A percentile compares a stretch with the other conserved stretches of the same genome.
phyloP scores from a whole-genome alignment of 2,113 vertebrate species.

The Tupaia tana region DNA sequence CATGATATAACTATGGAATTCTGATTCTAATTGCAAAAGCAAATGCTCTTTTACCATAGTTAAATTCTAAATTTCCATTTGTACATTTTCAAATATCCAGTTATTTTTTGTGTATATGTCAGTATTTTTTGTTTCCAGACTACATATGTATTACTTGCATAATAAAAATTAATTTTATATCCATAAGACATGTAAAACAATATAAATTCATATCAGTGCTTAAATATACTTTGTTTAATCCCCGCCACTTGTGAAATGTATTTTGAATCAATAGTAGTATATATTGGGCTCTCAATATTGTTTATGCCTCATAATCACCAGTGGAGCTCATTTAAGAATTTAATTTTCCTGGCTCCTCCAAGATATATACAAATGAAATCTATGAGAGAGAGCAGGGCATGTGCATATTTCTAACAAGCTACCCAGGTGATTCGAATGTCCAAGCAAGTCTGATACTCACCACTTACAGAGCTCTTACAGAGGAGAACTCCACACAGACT shows the following conservation, averaged over 20 bases:
- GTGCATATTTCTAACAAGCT: neutral
- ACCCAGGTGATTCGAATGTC: neutral
- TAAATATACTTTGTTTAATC: too few species aligned
- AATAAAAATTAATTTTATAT: neutral
- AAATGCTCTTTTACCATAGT: neutral
- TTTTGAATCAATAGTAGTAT: neutral
- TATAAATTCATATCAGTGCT: neutral
- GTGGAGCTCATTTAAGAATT: neutral
- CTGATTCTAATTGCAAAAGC: neutral
- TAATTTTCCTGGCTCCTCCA: neutral
- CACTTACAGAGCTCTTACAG: neutral
- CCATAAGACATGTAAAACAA: neutral
- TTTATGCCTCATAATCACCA: neutral
- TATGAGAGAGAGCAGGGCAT: neutral
- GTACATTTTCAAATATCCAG: slow-evolving; percentile 32
- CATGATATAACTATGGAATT: neutral
- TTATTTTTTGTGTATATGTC: neutral
- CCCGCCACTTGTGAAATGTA: neutral
- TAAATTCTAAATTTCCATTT: slow-evolving; percentile 4
- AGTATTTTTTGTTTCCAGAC: neutral
- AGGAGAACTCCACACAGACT: neutral
- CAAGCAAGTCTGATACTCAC: neutral
- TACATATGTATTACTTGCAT: neutral
- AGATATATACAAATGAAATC: neutral
- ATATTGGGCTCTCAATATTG: neutral